Percentiles rank a stretch among this genome's conserved stretches.
Conservation (phyloP, 2,797 vertebrate species). For the Tolypeutes matacus region DNA sequence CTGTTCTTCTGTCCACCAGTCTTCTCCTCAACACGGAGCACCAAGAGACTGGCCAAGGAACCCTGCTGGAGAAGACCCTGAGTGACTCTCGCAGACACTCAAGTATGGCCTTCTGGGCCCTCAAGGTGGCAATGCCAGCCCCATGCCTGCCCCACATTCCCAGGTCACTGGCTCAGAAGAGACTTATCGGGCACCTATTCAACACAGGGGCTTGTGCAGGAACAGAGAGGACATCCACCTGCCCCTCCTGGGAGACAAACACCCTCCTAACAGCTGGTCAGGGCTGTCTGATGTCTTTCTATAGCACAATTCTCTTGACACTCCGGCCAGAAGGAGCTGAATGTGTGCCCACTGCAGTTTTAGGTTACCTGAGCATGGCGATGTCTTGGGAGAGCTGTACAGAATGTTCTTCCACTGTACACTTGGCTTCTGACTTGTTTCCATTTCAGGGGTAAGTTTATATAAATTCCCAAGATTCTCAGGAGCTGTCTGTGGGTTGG, state of each 20-base stretch:
- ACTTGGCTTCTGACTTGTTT: neutral
- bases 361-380: neutral
- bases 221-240: rapidly evolving
- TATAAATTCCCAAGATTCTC: neutral
- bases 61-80: neutral
- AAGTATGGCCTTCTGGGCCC: neutral
- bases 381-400: neutral
- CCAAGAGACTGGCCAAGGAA: neutral
- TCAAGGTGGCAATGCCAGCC: rapidly evolving
- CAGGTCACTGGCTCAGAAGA: neutral
- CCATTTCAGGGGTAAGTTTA: neutral
- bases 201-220: neutral
- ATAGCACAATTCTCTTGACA: neutral
- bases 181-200: neutral
- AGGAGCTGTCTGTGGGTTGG: neutral
- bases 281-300: neutral
- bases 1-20: neutral
- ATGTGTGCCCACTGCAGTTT: rapidly evolving
- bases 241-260: neutral
- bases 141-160: rapidly evolving
- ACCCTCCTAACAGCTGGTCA: rapidly evolving
- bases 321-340: neutral
- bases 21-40: neutral
- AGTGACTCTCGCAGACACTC: neutral
- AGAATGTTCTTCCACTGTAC: neutral